Base-by-base conservation (phyloP, 2,113 vertebrate genomes). In the Ochotona princeps region DNA sequence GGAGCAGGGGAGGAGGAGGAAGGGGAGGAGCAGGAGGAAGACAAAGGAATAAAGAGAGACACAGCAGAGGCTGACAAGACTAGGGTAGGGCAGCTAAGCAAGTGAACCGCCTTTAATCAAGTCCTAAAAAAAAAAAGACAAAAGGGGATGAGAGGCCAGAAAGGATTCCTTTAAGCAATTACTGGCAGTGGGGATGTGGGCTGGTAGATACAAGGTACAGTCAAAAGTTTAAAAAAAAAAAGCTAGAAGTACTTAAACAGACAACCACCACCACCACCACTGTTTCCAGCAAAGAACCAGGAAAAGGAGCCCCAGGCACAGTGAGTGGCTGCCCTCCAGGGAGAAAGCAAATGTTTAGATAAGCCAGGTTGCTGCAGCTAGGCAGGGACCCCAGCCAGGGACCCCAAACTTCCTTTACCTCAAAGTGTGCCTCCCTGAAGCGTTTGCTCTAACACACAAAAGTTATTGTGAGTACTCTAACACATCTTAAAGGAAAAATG, bases 21-120 rank as follows among this genome's bases (percentile, higher is more conserved):
- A 10, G 5, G 65, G 32, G 9, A 23, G 1, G 21, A 13, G 26
- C 6, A 8, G 17, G 35, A 23, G 30, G 51, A 57, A 10, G 2
- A 65, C n/a, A 57, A 8, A 2, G 2, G 2, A 15, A 75, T 18
- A 47, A 74, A 26, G 32, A 54, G 28, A 69, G 49, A 70, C 51
- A 32, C 38, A 81, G 54, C 0, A 26, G 8, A 2, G 15, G 65
- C 57, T 12, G 26, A 25, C 12, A 8, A 49, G 47, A 21, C 49
- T 0, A 14, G 1, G 60, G 67, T 1, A 30, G 14, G 1, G 47
- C 32, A 1, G 65, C 20, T 30, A 60, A 26, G 3, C 1, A n/a
- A 25, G 23, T 83, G 23, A n/a, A 35, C 51, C 10, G 7, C n/a
- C 30, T 61, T 44, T 65, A 54, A 26, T 92, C 51, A 28, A 80